Conservation (phyloP, 2,888 invertebrate species). For the Dione vanillae region DNA sequence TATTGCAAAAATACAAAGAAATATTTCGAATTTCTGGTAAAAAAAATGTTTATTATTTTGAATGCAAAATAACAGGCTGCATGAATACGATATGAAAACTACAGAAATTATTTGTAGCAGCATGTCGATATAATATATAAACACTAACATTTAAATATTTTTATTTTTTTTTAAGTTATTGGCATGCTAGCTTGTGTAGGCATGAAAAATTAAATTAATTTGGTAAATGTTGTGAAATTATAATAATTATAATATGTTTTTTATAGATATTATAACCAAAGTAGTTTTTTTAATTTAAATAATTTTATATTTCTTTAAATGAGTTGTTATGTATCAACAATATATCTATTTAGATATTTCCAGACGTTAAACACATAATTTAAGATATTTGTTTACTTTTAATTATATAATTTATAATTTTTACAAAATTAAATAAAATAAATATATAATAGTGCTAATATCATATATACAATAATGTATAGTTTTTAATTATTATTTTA, state of each 20-base stretch:
- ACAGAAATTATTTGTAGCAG: slow-evolving; percentile 45
- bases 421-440: background rate
- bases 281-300: too few species aligned
- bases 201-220: background rate
- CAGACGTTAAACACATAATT: too few species aligned
- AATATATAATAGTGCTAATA: background rate
- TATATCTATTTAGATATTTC: too few species aligned
- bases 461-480: too few species aligned
- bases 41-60: slow-evolving; percentile 49
- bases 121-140: slow-evolving; percentile 58
- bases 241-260: background rate
- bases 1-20: background rate
- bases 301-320: too few species aligned
- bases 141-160: slow-evolving; percentile 53
- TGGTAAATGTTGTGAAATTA: background rate
- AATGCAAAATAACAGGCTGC: slow-evolving; percentile 41
- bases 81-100: slow-evolving; percentile 30
- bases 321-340: too few species aligned
- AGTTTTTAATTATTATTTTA: background rate
- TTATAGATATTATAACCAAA: too few species aligned
- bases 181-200: slow-evolving; percentile 57
- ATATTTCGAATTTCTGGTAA: slow-evolving; percentile 38
- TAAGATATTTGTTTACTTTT: too few species aligned
- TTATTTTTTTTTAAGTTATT: slow-evolving; percentile 23
- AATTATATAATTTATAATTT: too few species aligned